Conservation (phyloP, 2,888 invertebrate species). For the Nomada ruficornis region DNA sequence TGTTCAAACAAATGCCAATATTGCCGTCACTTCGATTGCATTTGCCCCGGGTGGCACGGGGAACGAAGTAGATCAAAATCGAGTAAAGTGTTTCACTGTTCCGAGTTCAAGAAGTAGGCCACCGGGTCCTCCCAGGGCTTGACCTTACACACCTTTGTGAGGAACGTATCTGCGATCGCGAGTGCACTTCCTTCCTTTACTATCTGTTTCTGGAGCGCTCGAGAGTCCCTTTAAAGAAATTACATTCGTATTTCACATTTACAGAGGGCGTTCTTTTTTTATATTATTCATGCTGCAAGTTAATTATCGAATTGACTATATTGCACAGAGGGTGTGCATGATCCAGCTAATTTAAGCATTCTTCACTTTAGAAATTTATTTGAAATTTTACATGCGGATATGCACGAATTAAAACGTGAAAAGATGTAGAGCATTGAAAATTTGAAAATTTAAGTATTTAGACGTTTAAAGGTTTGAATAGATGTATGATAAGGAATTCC, state of each 20-base stretch:
- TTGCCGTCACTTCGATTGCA: conserved; percentile 36
- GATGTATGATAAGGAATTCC: neutral
- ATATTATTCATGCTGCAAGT: neutral
- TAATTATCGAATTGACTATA: neutral
- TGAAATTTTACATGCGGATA: no score
- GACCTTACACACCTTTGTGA: conserved; percentile 44
- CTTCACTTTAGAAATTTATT: neutral
- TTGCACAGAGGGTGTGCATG: neutral
- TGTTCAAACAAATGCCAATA: conserved; percentile 41
- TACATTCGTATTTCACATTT: neutral
- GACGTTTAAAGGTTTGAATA: no score
- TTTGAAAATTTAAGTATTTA: neutral
- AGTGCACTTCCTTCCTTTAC: conserved; percentile 26
- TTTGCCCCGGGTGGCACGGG: conserved; percentile 31
- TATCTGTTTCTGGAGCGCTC: conserved; percentile 1
- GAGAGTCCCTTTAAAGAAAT: neutral
- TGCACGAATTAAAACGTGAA: neutral
- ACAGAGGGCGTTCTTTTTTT: neutral
- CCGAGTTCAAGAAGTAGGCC: conserved; percentile 52
- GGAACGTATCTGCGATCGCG: conserved; percentile 35
- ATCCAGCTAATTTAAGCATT: no score
- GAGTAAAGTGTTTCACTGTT: conserved; percentile 55
- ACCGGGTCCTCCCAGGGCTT: conserved; percentile 44
- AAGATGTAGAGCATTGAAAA: neutral
- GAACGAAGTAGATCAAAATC: conserved; percentile 49